Evolutionary conservation across 37 sponge, comb jelly and placozoan species (phyloP), one percentile per base, ranked within the genome.

Genomic region (Crambe crambe): DNA sequence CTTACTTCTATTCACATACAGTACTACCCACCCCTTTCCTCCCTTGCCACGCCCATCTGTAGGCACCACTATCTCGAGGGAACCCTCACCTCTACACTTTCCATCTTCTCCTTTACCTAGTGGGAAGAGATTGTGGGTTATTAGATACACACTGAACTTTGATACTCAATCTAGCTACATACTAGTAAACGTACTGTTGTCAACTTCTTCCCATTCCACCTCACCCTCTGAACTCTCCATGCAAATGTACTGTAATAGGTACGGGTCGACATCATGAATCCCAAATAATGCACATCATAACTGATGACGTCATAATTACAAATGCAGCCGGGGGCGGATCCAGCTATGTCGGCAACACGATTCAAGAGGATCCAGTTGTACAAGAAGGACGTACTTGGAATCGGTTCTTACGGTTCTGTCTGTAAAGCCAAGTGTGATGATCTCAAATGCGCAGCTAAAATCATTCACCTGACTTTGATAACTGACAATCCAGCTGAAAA

Each of bases 381-480:
- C 2, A 43, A 9, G 1, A 42, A 70, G 44, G 74, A 73, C 20
- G 44, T 56, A 2, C 3, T 77, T 21, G 77, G 77, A 38, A 37
- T 64, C 17, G 77, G 77, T 1, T n/a, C 77, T 0, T 77, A 77
- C 63, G 77, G 77, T 39, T 27, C 62, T 18, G 77, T 77, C 34
- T 64, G 63, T 43, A 77, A 43, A 42, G 77, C 64, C 5, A 6
- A 15, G 42, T 77, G 77, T 63, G 65, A 77, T 31, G 23, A 61
- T 25, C 65, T 77, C 0, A 23, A 22, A 17, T 77, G 77, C 40
- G 77, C 77, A 1, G 77, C 65, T 0, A 77, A 77, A 43, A 60
- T 62, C 2, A 39, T 77, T 25, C 65, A 77, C 41, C 42, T 43
- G 3, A 60, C 41, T 22, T 37, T 75, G 37, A 58, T 77, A 3